Evolutionary conservation across 2,888 invertebrate species (phyloP).

Genomic region (Bibio marci): DNA sequence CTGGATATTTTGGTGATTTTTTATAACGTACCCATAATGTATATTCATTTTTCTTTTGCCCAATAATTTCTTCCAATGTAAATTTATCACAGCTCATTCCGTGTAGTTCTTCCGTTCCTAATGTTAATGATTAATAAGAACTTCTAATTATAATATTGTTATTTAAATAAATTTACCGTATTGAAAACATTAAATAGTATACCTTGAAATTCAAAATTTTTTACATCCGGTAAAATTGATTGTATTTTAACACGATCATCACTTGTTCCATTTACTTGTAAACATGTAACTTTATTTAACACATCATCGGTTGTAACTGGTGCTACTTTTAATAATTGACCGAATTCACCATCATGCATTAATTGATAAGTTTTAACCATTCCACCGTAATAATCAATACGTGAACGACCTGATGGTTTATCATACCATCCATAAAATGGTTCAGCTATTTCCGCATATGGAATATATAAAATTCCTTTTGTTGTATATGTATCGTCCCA

Average conservation of each 20-base stretch:
- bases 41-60: constrained; percentile 73
- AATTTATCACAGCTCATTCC: constrained; percentile 64
- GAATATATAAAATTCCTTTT: constrained; percentile 64
- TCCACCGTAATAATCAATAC: constrained; percentile 89
- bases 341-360: constrained; percentile 39
- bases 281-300: constrained; percentile 56
- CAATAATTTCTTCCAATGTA: constrained; percentile 47
- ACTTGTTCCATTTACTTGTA: constrained; percentile 63
- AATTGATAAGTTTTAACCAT: constrained; percentile 89
- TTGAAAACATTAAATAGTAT: too few species aligned
- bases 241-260: constrained; percentile 47
- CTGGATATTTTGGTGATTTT: constrained; percentile 34
- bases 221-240: constrained; percentile 63
- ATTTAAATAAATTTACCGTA: too few species aligned
- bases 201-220: constrained; percentile 50
- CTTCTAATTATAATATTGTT: not conserved
- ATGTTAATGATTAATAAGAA: constrained; percentile 15
- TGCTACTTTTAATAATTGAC: constrained; percentile 64
- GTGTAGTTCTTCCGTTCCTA: constrained; percentile 50
- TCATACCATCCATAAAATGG: constrained; percentile 86
- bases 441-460: constrained; percentile 85
- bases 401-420: constrained; percentile 50
- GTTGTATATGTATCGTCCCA: constrained; percentile 60
- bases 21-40: constrained; percentile 71
- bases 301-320: constrained; percentile 56